A percentile compares a stretch with the other conserved stretches of the same genome.
These are phyloP conservation scores for Allacma fusca DNA, from an alignment of 2,888 invertebrate genomes.

Conservation along the genomic window DNA sequence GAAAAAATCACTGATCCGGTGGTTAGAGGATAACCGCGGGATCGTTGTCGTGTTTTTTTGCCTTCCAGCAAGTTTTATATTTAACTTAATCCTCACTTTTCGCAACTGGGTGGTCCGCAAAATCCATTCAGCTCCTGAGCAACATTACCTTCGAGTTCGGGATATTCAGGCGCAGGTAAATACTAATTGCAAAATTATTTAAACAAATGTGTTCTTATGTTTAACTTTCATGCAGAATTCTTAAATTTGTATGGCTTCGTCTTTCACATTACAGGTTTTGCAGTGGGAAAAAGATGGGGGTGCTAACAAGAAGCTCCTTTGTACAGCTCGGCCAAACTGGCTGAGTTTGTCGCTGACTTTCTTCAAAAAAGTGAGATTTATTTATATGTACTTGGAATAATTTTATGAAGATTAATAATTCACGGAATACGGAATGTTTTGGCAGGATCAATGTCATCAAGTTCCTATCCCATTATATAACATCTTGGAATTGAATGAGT, in stretches of 20 bases:
- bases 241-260: too few species aligned
- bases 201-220: too few species aligned
- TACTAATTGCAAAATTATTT: too few species aligned
- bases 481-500: slow-evolving; percentile 70
- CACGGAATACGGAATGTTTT: too few species aligned
- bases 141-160: slow-evolving; percentile 63
- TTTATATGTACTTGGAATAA: neutral
- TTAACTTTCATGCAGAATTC: too few species aligned
- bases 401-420: too few species aligned
- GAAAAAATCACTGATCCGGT: slow-evolving; percentile 63
- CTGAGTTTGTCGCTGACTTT: slow-evolving; percentile 74
- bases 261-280: slow-evolving; percentile 61
- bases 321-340: slow-evolving; percentile 76
- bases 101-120: slow-evolving; percentile 65
- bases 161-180: slow-evolving; percentile 60
- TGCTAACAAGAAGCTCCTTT: slow-evolving; percentile 68
- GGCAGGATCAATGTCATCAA: slow-evolving; percentile 67
- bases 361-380: slow-evolving; percentile 68
- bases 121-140: slow-evolving; percentile 63
- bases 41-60: slow-evolving; percentile 73
- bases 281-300: slow-evolving; percentile 62
- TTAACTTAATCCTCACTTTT: slow-evolving; percentile 66
- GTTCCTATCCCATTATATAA: slow-evolving; percentile 73
- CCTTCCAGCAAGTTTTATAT: slow-evolving; percentile 73
- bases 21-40: slow-evolving; percentile 72